Conservation (phyloP, 2,113 vertebrate species). For the Mobula hypostoma region DNA sequence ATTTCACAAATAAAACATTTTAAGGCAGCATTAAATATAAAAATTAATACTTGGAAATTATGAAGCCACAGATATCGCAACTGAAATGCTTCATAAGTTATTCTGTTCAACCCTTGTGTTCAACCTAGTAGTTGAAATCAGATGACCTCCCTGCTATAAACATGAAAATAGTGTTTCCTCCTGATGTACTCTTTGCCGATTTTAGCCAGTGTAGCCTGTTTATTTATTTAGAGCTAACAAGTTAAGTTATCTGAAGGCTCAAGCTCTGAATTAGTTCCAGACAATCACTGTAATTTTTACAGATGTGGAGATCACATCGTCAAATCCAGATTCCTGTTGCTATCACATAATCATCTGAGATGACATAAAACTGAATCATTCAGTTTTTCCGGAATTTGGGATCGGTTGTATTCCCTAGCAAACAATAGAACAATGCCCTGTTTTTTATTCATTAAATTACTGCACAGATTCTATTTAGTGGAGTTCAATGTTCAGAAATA, state of each 20-base stretch:
- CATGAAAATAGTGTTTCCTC: not conserved
- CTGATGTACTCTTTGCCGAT: not conserved
- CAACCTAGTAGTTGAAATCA: not conserved
- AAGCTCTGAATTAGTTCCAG: constrained; percentile 23
- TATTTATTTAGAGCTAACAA: constrained; percentile 25
- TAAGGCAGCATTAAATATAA: not conserved
- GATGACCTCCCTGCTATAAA: not conserved
- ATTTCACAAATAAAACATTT: not conserved
- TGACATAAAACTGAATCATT: not conserved
- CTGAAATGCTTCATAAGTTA: not conserved
- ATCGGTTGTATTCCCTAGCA: not conserved
- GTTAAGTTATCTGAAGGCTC: constrained; percentile 10
- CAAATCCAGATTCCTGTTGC: constrained; percentile 12
- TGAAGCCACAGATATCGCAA: not conserved
- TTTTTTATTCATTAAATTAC: not conserved
- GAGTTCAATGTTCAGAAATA: not conserved
- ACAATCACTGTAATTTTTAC: not conserved
- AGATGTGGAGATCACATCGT: not conserved
- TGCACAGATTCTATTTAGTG: not conserved
- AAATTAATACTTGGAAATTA: not conserved
- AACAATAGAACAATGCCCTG: not conserved
- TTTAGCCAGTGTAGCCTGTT: not conserved
- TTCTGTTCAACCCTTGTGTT: not conserved
- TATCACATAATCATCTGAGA: not conserved
- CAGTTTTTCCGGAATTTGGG: not conserved